Conservation (phyloP, 2,797 vertebrate species). For the Sparidentex hasta region DNA sequence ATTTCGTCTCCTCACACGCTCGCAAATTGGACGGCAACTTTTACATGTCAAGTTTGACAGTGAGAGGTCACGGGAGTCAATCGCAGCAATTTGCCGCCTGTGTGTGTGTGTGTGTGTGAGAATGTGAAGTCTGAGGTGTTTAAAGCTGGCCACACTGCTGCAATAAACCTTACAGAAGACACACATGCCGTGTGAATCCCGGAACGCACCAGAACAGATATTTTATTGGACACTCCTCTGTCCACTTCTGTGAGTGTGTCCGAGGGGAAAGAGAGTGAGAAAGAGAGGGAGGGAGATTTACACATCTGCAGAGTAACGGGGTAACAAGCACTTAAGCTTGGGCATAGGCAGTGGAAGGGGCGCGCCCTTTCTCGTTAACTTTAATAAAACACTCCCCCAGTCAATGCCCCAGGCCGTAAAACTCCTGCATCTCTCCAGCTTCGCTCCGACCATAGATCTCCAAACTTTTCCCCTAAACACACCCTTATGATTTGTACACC, state of each 20-base stretch:
- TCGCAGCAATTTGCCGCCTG: constrained; percentile 39
- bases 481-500: constrained; percentile 45
- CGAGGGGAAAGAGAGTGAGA: constrained; percentile 19
- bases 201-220: constrained; percentile 22
- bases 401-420: constrained; percentile 75
- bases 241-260: constrained; percentile 33
- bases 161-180: constrained; percentile 65
- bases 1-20: constrained; percentile 57
- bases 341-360: constrained; percentile 72
- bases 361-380: constrained; percentile 77
- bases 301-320: constrained; percentile 70
- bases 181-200: constrained; percentile 46
- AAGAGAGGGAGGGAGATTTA: constrained; percentile 70
- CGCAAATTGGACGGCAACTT: constrained; percentile 68
- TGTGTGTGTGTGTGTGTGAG: constrained; percentile 9
- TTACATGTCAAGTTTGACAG: constrained; percentile 64
- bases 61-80: constrained; percentile 58
- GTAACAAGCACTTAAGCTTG: constrained; percentile 78
- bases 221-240: constrained; percentile 61
- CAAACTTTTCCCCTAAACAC: constrained; percentile 58
- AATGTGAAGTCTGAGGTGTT: constrained; percentile 44
- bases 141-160: constrained; percentile 51
- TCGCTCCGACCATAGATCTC: constrained; percentile 49
- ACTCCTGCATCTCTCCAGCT: constrained; percentile 61
- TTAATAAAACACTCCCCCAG: constrained; percentile 80